Evolutionary conservation across 2,113 vertebrate species (phyloP).

Genomic region (Odocoileus virginianus): DNA sequence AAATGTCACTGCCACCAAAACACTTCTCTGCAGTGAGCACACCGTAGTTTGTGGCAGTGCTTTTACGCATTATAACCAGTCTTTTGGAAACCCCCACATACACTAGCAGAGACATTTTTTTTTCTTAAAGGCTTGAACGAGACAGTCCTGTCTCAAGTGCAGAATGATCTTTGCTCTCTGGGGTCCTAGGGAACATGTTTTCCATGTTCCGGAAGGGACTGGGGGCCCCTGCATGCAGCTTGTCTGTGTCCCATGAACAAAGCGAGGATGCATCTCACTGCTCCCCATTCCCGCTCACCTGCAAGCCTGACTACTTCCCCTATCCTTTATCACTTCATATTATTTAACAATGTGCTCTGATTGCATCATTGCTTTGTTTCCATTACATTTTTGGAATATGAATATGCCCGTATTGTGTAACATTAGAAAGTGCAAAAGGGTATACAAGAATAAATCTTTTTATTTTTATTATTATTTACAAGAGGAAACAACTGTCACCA

Average conservation of each 20-base stretch:
- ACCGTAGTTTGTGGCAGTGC: not conserved
- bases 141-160: not conserved
- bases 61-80: not conserved
- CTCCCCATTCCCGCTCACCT: accelerated
- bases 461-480: not conserved
- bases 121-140: not conserved
- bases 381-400: not conserved
- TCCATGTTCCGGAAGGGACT: no score
- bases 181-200: accelerated
- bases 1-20: not conserved
- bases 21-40: not conserved
- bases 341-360: not conserved
- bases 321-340: not conserved
- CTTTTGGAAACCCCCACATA: not conserved
- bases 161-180: not conserved
- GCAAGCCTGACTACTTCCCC: accelerated
- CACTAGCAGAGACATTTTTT: not conserved
- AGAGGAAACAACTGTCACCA: accelerated
- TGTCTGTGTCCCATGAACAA: accelerated
- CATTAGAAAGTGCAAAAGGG: not conserved
- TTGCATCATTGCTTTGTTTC: not conserved
- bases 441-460: not conserved
- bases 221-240: accelerated
- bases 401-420: not conserved
- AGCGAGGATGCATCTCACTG: accelerated